A percentile compares a stretch with the other conserved stretches of the same genome.
Conservation (phyloP, 2,113 vertebrate genomes). For the Etia nguti region DNA sequence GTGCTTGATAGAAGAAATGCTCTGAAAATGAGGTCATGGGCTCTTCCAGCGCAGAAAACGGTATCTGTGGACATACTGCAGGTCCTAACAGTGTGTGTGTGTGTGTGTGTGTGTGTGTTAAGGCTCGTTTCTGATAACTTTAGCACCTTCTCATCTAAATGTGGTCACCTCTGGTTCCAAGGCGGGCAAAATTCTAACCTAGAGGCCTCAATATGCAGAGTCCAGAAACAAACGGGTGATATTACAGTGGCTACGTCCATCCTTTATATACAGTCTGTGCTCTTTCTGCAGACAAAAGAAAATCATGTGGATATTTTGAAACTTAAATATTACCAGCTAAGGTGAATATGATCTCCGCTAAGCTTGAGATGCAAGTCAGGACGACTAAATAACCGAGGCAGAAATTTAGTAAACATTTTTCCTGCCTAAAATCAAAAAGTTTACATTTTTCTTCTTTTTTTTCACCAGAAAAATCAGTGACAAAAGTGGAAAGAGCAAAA, state of each 20-base stretch:
- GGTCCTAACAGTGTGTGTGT: neutral
- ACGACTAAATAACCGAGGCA: neutral
- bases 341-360: neutral
- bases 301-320: neutral
- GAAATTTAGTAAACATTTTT: neutral
- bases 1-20: neutral
- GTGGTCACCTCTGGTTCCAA: neutral
- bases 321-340: neutral
- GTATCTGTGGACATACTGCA: neutral
- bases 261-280: neutral
- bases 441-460: rapidly evolving
- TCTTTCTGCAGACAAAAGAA: neutral
- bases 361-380: too few species aligned
- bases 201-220: too few species aligned
- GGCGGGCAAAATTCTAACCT: rapidly evolving
- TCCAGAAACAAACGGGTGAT: neutral
- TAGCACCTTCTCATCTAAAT: neutral
- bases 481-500: neutral
- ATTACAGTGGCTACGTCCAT: neutral
- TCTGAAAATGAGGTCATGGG: neutral
- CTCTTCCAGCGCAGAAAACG: neutral
- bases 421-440: neutral
- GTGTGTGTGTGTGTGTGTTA: neutral
- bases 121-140: neutral
- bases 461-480: neutral